Base-by-base conservation (phyloP, 2,797 vertebrate genomes). In the Mallotus villosus region DNA sequence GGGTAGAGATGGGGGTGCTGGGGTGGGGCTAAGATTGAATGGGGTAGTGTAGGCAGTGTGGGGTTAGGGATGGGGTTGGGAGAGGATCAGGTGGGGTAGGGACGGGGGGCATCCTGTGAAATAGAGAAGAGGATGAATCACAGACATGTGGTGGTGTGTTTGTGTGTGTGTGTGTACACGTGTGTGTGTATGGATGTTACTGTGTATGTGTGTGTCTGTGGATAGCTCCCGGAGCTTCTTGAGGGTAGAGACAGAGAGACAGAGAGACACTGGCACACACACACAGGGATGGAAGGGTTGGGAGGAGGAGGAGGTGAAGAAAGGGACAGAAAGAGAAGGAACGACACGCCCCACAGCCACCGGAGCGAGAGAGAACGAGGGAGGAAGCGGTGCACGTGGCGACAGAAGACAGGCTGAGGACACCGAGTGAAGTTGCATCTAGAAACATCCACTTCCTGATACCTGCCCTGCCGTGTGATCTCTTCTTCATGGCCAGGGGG, bases 11-110 rank as follows among this genome's bases (percentile, higher is more conserved):
- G 73, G 70, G 22, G 3, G 25, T 46, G 65, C 46, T 25, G 46
- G 25, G 41, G 41, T 12, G 37, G 14, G 64, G 6, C 24, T 34
- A 25, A 14, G 22, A 24, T 29, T 5, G 27, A 22, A 34, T 2
- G 3, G 34, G 60, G 21, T 29, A 29, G 27, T 29, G 25, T 25
- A 65, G 79, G 74, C 78, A 80, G 75, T 25, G 79, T 80, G 73
- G 75, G 64, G 57, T n/a, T n/a, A 67, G 67, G 82, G 66, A 37
- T 32, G 60, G 41, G 63, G 67, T n/a, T n/a, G n/a, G 34, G 25
- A 25, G 25, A 25, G 25, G 25, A 25, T 25, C 25, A 14, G 11
- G 70, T 37, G 57, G n/a, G 5, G 37, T 7, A n/a, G 32, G 7
- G 21, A 34, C 65, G 55, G 37, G 67, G 64, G 53, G 41, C n/a